These are phyloP conservation scores for Lophura nycthemera DNA, from an alignment of 2,113 vertebrate genomes.

Conservation along the genomic window DNA sequence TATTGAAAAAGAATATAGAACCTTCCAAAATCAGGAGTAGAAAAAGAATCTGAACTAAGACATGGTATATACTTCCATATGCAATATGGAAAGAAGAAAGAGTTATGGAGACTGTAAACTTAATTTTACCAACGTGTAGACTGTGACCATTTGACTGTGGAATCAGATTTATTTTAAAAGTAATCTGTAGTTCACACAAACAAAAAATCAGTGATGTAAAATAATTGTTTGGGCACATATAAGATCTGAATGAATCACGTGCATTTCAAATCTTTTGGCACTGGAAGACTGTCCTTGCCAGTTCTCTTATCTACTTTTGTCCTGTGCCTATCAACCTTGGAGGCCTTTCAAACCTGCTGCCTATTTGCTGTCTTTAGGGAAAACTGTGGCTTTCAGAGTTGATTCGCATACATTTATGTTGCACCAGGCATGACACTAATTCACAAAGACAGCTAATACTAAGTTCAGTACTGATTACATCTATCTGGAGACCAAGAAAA, in stretches of 20 bases:
- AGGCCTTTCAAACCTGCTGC: not conserved
- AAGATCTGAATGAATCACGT: not conserved
- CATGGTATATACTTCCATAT: not conserved
- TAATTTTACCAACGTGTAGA: not conserved
- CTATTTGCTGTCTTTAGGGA: not conserved
- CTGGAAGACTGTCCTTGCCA: not conserved
- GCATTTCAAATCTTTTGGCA: not conserved
- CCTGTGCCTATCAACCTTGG: not conserved
- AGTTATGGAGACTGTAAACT: fast-evolving
- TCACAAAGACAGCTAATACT: not conserved
- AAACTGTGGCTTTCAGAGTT: not conserved
- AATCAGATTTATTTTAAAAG: not conserved
- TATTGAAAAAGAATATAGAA: not conserved
- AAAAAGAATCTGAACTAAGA: not conserved
- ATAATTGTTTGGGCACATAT: not conserved
- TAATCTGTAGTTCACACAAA: not conserved
- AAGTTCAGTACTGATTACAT: not conserved
- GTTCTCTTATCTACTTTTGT: not conserved
- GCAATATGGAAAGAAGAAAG: not conserved
- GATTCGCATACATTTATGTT: not conserved
- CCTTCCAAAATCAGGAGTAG: not conserved
- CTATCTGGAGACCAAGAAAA: not conserved
- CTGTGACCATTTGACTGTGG: not conserved
- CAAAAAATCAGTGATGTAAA: not conserved
- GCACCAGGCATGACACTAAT: not conserved